phyloP scores from a whole-genome alignment of 2,888 invertebrate genomes.

The Yponomeuta evonymella region DNA sequence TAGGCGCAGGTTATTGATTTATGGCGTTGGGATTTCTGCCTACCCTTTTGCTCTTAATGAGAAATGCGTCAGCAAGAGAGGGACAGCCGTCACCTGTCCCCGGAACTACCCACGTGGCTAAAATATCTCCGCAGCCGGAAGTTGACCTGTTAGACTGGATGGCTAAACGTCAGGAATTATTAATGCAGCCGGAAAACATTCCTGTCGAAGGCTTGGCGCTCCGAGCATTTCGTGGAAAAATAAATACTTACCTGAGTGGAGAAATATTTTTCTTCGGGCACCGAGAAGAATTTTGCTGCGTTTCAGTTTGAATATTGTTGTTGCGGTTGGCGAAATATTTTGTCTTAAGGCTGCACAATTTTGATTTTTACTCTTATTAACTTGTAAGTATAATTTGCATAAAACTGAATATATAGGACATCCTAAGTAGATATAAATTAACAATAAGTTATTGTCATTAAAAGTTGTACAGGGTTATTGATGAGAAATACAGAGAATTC shows the following conservation, averaged over 20 bases:
- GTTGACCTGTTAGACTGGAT: slow-evolving; percentile 41
- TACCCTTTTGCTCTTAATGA: slow-evolving; percentile 66
- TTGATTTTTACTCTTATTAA: no score
- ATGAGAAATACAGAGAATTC: no score
- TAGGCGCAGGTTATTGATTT: slow-evolving; percentile 69
- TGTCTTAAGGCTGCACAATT: no score
- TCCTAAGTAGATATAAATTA: no score
- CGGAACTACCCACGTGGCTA: slow-evolving; percentile 51
- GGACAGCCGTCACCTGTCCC: slow-evolving; percentile 51
- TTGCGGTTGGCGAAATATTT: not conserved
- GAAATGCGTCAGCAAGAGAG: slow-evolving; percentile 55
- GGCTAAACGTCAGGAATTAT: slow-evolving; percentile 36
- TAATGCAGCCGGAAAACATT: slow-evolving; percentile 15
- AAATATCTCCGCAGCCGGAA: slow-evolving; percentile 48
- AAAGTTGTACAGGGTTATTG: no score
- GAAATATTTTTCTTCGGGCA: slow-evolving; percentile 8
- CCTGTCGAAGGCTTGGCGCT: not conserved
- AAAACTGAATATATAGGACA: no score
- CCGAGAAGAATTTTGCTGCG: not conserved
- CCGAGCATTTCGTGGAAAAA: slow-evolving; percentile 4
- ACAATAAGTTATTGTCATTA: no score
- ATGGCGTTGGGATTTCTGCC: slow-evolving; percentile 65
- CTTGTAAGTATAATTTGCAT: no score
- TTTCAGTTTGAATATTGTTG: not conserved
- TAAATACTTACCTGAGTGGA: not conserved